phyloP scores from a whole-genome alignment of 2,888 invertebrate species.

The Calameuta idolon region DNA sequence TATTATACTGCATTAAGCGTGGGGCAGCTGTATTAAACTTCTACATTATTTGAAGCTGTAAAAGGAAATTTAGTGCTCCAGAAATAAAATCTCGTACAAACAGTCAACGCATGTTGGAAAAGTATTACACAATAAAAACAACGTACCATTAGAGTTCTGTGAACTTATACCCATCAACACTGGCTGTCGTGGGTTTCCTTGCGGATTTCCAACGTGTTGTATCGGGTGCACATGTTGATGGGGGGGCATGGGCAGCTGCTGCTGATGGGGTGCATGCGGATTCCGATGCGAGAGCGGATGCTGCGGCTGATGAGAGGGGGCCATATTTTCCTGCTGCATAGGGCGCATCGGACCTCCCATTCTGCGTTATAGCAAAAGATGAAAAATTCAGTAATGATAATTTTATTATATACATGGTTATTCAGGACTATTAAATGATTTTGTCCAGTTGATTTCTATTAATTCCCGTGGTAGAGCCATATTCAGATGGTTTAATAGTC shows the following conservation, averaged over 20 bases:
- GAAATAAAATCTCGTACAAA: no score
- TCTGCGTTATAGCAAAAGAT: constrained; percentile 43
- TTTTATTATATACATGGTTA: no score
- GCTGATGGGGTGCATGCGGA: constrained; percentile 53
- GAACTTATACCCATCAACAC: constrained; percentile 70
- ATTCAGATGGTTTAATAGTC: no score
- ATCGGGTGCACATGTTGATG: constrained; percentile 58
- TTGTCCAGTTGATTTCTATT: no score
- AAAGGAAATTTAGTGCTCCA: no score
- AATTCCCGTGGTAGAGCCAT: no score
- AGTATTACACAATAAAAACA: no score
- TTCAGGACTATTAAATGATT: no score
- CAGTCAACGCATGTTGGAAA: no score
- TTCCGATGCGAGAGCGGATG: constrained; percentile 59
- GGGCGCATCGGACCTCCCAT: constrained; percentile 64
- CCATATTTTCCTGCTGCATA: constrained; percentile 64
- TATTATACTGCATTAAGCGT: no score
- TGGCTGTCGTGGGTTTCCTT: constrained; percentile 62
- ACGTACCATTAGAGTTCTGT: constrained; percentile 59
- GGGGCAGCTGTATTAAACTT: no score
- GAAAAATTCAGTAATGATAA: constrained; percentile 27
- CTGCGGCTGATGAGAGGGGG: constrained; percentile 60
- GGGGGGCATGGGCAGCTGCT: constrained; percentile 62
- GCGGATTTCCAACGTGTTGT: constrained; percentile 60
- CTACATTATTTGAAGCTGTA: no score